Evolutionary conservation across 2,113 vertebrate genomes (phyloP).

Genomic region (Pandion haliaetus): DNA sequence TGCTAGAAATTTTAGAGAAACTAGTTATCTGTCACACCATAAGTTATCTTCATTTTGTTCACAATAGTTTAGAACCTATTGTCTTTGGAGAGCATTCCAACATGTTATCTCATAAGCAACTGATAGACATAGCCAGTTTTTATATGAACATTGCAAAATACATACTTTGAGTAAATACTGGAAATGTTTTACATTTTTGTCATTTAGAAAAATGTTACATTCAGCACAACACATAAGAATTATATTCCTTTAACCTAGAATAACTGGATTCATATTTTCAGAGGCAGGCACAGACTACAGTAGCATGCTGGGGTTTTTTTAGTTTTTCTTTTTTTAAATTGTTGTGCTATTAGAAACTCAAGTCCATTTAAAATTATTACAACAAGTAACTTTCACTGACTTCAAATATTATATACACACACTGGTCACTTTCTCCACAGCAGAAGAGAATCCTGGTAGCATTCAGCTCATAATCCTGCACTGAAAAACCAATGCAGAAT

Average conservation of each 20-base stretch:
- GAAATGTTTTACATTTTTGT: neutral
- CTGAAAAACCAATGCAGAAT: slow-evolving; percentile 20
- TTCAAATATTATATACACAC: neutral
- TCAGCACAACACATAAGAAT: neutral
- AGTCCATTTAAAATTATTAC: neutral
- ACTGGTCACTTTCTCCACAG: neutral
- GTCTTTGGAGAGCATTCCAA: neutral
- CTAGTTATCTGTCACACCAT: neutral
- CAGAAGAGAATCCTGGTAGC: slow-evolving; percentile 2
- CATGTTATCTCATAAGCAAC: neutral
- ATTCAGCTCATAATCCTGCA: slow-evolving; percentile 21
- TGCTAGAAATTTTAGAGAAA: neutral
- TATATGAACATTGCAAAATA: neutral
- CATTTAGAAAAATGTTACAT: neutral
- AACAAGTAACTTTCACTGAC: neutral
- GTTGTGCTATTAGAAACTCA: neutral
- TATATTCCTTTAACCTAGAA: neutral
- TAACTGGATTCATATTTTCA: neutral
- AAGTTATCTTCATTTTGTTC: neutral
- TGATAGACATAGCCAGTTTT: neutral
- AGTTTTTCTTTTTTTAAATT: neutral
- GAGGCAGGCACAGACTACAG: neutral
- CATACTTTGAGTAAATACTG: neutral
- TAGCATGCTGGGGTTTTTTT: neutral
- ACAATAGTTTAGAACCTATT: neutral